These are phyloP conservation scores for Melanotaenia pygmaea DNA, from an alignment of 2,797 vertebrate species.

Conservation along the genomic window DNA sequence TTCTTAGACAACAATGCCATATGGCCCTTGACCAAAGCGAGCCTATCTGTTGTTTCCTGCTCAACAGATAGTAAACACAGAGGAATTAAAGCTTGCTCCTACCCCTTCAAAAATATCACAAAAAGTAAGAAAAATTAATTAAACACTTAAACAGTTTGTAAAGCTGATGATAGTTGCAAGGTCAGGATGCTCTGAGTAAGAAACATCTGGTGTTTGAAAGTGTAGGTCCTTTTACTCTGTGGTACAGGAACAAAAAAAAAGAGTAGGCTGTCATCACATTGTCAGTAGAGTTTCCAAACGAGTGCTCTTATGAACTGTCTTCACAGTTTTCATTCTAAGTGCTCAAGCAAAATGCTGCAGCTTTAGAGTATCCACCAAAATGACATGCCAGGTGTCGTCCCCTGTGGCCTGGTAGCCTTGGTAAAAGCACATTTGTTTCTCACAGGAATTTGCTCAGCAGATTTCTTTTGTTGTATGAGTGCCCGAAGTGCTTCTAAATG, in stretches of 20 bases:
- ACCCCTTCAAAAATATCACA: no score
- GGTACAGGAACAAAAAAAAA: not conserved
- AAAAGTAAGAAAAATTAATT: no score
- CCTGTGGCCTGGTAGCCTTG: conserved; percentile 21
- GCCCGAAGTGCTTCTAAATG: conserved; percentile 40
- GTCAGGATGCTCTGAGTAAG: no score
- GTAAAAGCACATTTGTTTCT: conserved; percentile 22
- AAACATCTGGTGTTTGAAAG: not conserved
- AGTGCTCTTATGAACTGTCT: not conserved
- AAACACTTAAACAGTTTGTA: no score
- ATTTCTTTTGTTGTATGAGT: conserved; percentile 16
- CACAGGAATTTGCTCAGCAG: conserved; percentile 6
- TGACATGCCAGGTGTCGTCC: conserved; percentile 15
- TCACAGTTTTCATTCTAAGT: not conserved
- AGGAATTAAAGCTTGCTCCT: no score
- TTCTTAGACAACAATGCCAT: no score
- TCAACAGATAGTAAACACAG: no score
- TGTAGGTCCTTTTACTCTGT: not conserved
- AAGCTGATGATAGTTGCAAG: no score
- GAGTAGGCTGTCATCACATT: not conserved
- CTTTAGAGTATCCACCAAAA: conserved; percentile 6
- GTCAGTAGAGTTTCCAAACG: not conserved
- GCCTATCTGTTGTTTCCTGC: no score
- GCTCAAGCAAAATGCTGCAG: not conserved
- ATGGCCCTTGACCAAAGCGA: no score